A percentile compares a stretch with the other conserved stretches of the same genome.
Evolutionary conservation across 2,888 invertebrate genomes (phyloP).

Genomic region (Napeogenes inachia): DNA sequence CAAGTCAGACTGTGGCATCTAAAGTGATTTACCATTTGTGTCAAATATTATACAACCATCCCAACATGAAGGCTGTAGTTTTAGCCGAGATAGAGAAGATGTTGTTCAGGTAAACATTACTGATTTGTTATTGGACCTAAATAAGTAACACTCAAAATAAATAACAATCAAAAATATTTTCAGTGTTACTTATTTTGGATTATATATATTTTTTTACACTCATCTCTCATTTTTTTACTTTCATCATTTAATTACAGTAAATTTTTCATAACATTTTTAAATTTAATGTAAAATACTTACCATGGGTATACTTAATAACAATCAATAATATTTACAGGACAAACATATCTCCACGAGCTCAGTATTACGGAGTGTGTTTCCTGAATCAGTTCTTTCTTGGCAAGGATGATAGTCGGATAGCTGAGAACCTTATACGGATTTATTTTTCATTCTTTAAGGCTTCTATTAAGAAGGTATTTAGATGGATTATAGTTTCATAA

Average conservation of each 20-base stretch:
- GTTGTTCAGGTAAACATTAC: slow-evolving; percentile 80
- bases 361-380: slow-evolving; percentile 96
- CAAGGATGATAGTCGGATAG: slow-evolving; percentile 84
- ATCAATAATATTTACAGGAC: slow-evolving; percentile 66
- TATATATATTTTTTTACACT: too few relatives aligned
- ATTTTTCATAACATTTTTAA: too few relatives aligned
- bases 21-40: slow-evolving; percentile 91
- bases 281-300: too few relatives aligned
- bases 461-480: slow-evolving; percentile 84
- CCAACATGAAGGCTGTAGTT: slow-evolving; percentile 94
- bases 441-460: slow-evolving; percentile 98
- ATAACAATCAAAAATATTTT: too few relatives aligned
- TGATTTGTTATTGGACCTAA: neutral
- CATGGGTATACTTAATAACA: too few relatives aligned
- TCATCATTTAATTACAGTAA: too few relatives aligned
- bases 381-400: slow-evolving; percentile 89
- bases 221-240: too few relatives aligned
- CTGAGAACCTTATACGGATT: slow-evolving; percentile 89
- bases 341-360: slow-evolving; percentile 90
- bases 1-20: slow-evolving; percentile 90
- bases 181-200: too few relatives aligned
- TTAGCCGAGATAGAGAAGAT: slow-evolving; percentile 93
- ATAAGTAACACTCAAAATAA: too few relatives aligned
- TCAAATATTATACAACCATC: slow-evolving; percentile 88
- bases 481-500: neutral